Percentiles rank a stretch among this genome's conserved stretches.
These are phyloP conservation scores for Ceratitis capitata DNA, from an alignment of 1,140 invertebrate species.

Conservation along the genomic window DNA sequence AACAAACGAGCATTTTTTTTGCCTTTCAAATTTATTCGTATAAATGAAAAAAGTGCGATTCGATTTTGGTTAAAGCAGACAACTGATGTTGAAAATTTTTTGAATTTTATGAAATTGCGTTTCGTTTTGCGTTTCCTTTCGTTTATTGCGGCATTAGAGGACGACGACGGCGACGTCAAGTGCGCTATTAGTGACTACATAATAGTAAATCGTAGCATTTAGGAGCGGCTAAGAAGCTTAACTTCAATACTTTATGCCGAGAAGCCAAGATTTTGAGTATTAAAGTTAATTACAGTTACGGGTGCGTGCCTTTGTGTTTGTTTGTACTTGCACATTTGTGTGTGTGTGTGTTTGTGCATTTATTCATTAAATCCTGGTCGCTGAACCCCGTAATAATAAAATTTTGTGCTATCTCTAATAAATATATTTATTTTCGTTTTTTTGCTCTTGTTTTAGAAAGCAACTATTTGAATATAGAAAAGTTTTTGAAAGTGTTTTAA, in stretches of 20 bases:
- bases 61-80: not conserved
- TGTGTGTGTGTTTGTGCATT: too few relatives aligned
- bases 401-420: not conserved
- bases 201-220: not conserved
- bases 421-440: not conserved
- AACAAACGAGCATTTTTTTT: slow-evolving; percentile 6
- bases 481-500: not conserved
- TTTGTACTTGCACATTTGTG: not conserved
- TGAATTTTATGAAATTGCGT: slow-evolving; percentile 26
- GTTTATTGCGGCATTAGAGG: not conserved
- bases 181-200: not conserved
- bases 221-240: not conserved
- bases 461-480: not conserved
- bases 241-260: not conserved
- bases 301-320: not conserved
- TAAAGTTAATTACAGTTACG: not conserved
- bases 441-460: not conserved
- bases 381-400: not conserved
- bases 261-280: slow-evolving; percentile 23
- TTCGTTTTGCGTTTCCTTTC: slow-evolving; percentile 4
- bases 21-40: not conserved
- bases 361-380: not conserved
- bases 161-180: not conserved
- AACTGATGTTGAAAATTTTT: slow-evolving; percentile 8
- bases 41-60: slow-evolving; percentile 15